phyloP scores from a whole-genome alignment of 2,888 invertebrate species.

The Chrysodeixis includens region DNA sequence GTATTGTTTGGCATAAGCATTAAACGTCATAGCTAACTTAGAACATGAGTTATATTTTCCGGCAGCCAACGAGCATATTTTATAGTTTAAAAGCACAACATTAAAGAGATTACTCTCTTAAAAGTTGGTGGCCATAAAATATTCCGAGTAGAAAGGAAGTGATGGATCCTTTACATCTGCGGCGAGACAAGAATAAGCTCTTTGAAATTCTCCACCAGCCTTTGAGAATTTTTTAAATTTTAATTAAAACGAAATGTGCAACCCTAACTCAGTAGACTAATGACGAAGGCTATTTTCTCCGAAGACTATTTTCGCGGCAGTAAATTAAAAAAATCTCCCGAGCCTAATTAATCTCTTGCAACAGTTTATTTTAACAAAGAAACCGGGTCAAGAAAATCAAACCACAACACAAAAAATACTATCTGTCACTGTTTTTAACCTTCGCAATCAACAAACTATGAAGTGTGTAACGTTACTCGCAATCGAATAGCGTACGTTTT shows the following conservation, averaged over 20 bases:
- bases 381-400: slow-evolving; percentile 86
- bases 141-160: slow-evolving; percentile 22
- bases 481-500: slow-evolving; percentile 46
- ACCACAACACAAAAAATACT: slow-evolving; percentile 70
- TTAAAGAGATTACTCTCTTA: slow-evolving; percentile 28
- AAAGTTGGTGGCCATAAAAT: slow-evolving; percentile 31
- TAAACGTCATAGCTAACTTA: slow-evolving; percentile 3
- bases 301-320: slow-evolving; percentile 56
- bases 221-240: slow-evolving; percentile 10
- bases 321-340: slow-evolving; percentile 69
- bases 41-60: slow-evolving; percentile 2
- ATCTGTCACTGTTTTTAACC: slow-evolving; percentile 64
- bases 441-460: slow-evolving; percentile 60
- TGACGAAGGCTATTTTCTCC: slow-evolving; percentile 42
- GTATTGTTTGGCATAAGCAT: neutral
- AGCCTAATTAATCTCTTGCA: slow-evolving; percentile 81
- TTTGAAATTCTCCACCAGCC: slow-evolving; percentile 16
- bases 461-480: slow-evolving; percentile 44
- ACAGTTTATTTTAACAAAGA: slow-evolving; percentile 78
- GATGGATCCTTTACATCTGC: slow-evolving; percentile 32
- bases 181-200: slow-evolving; percentile 22
- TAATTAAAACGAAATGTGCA: slow-evolving; percentile 11
- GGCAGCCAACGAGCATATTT: neutral
- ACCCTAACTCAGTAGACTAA: slow-evolving; percentile 22
- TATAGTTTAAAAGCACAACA: slow-evolving; percentile 20